These are phyloP conservation scores for Aelia acuminata DNA, from an alignment of 2,888 invertebrate species.

Conservation along the genomic window DNA sequence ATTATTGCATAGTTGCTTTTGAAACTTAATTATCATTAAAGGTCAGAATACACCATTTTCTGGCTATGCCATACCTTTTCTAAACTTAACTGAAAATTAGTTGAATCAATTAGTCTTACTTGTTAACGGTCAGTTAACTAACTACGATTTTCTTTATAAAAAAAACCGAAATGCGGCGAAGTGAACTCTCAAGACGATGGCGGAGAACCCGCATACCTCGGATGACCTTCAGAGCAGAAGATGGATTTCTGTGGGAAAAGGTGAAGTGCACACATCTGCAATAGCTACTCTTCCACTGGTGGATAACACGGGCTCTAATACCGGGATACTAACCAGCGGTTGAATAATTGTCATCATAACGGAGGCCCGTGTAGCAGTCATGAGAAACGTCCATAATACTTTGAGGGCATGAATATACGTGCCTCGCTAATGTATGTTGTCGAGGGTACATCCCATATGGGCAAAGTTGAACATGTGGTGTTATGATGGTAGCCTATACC, in stretches of 20 bases:
- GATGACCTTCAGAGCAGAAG: slow-evolving; percentile 28
- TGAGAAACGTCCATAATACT: not conserved
- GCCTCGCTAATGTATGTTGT: not conserved
- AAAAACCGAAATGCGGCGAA: not conserved
- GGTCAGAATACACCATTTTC: too few relatives aligned
- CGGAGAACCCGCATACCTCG: slow-evolving; percentile 19
- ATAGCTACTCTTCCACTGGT: not conserved
- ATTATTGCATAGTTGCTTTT: too few relatives aligned
- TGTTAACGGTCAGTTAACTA: too few relatives aligned
- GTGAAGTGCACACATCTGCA: slow-evolving; percentile 35
- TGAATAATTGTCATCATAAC: slow-evolving; percentile 17
- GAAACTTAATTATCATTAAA: too few relatives aligned
- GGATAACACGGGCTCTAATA: not conserved
- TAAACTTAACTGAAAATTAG: too few relatives aligned
- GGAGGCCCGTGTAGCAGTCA: not conserved
- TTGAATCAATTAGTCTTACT: too few relatives aligned
- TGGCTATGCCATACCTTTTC: too few relatives aligned
- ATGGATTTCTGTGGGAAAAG: slow-evolving; percentile 51
- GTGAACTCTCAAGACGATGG: not conserved
- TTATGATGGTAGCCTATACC: not conserved
- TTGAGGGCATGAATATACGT: not conserved
- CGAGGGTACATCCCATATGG: not conserved
- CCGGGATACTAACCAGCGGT: not conserved
- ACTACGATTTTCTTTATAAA: not conserved
- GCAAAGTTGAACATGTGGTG: not conserved